Evolutionary conservation across 2,797 vertebrate species (phyloP), one percentile per base, ranked within the genome.

Genomic region (Octomys mimax): DNA sequence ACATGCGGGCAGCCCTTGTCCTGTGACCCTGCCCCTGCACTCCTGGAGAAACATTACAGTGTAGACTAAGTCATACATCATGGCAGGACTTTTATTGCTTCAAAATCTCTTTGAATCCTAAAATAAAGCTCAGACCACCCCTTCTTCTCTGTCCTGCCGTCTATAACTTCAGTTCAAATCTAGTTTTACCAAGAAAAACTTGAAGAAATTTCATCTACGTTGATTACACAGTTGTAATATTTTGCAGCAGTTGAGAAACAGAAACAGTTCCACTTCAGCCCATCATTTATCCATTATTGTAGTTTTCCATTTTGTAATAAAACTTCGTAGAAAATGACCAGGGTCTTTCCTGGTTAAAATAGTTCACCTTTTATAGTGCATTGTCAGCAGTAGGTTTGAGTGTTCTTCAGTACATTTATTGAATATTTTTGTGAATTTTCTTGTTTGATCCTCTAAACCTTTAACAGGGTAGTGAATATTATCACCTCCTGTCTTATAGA

Each of bases 41-140:
- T 85, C 59, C 80, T 87, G 59, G 80, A 96, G 77, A 92, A 59
- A 89, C 91, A 46, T 84, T 91, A 54, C 36, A 84, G 28, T 87
- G 89, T 42, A 78, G 87, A 91, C 52, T 79, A 46, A 84, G 79
- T 93, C 68, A 46, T 84, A 87, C 1, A 0, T 88, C 95, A 79
- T 52, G 9, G 26, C 39, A 46, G 61, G 73, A 73, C 28, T 36
- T 1, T 87, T 87, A 46, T 85, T 75, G 61, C 86, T 84, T 94
- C 57, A 94, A 96, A 91, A 95, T 86, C 73, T 94, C 36, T 70
- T 14, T 83, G 89, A 87, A 83, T 89, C 61, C 24, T 77, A 31
- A 81, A 68, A 59, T 87, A 91, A 92, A 87, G 78, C 57, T 62
- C 61, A 86, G 71, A 46, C 87, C 9, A 75, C 78, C 10, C 94